A percentile compares a stretch with the other conserved stretches of the same genome.
These are phyloP conservation scores for Idris sp. DNA, from an alignment of 1,140 invertebrate genomes.

Conservation along the genomic window DNA sequence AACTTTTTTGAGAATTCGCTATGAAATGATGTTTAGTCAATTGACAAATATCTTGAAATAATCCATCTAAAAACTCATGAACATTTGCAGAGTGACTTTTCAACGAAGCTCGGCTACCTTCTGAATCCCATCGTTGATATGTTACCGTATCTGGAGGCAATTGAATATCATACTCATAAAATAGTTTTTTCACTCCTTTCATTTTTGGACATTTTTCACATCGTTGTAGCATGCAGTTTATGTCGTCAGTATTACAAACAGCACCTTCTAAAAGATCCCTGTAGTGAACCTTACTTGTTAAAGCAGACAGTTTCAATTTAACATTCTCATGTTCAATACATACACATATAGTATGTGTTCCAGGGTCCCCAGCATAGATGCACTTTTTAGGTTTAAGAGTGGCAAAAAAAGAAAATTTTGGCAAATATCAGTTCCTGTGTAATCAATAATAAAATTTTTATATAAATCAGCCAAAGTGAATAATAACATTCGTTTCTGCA, in stretches of 20 bases:
- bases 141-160: background rate
- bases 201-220: conserved; percentile 26
- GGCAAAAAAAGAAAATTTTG: conserved; percentile 43
- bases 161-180: conserved; percentile 2
- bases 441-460: too few relatives aligned
- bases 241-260: conserved; percentile 23
- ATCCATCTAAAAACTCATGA: background rate
- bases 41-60: conserved; percentile 14
- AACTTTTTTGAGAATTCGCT: conserved; percentile 31
- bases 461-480: background rate
- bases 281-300: conserved; percentile 9
- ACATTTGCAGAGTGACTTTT: conserved; percentile 3
- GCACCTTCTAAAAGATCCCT: conserved; percentile 13
- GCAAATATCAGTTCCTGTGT: too few relatives aligned
- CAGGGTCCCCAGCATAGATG: too few relatives aligned
- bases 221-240: conserved; percentile 18
- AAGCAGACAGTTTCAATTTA: conserved; percentile 30
- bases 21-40: conserved; percentile 27
- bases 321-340: conserved; percentile 45
- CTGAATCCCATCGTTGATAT: conserved; percentile 2
- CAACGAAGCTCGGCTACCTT: conserved; percentile 13
- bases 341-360: conserved; percentile 48
- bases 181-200: background rate
- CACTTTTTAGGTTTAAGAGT: conserved; percentile 22
- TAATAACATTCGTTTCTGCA: background rate